phyloP scores from a whole-genome alignment of 2,113 vertebrate species.

The Marmota monax region DNA sequence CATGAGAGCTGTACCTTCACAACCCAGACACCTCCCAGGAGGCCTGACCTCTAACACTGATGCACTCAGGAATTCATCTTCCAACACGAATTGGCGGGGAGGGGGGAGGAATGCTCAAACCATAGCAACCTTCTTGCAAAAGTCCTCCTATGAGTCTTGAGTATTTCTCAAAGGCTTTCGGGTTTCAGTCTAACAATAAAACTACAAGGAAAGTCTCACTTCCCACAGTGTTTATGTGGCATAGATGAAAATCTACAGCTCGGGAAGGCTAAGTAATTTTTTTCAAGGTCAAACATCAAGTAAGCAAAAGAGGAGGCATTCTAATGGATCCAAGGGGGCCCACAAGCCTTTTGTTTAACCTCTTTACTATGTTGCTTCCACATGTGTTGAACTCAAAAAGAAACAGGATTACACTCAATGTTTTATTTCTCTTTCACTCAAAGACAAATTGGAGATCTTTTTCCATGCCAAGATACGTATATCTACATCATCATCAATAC shows the following conservation, averaged over 20 bases:
- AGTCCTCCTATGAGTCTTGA: not conserved
- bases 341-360: not conserved
- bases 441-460: not conserved
- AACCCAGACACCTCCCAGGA: not conserved
- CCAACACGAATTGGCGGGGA: not conserved
- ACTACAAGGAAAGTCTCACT: not conserved
- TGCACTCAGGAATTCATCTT: not conserved
- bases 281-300: not conserved
- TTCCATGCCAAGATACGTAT: not conserved
- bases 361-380: not conserved
- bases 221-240: not conserved
- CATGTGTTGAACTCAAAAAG: not conserved
- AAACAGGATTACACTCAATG: not conserved
- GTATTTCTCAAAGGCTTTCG: not conserved
- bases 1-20: not conserved
- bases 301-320: not conserved
- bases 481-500: not conserved
- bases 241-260: not conserved
- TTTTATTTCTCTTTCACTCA: not conserved
- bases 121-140: not conserved
- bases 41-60: no score
- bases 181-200: not conserved
- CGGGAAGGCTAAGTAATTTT: not conserved
- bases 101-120: not conserved
- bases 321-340: not conserved